Percentiles rank a stretch among this genome's conserved stretches.
These are phyloP conservation scores for Stratiomys singularior DNA, from an alignment of 2,888 invertebrate genomes.

Conservation along the genomic window DNA sequence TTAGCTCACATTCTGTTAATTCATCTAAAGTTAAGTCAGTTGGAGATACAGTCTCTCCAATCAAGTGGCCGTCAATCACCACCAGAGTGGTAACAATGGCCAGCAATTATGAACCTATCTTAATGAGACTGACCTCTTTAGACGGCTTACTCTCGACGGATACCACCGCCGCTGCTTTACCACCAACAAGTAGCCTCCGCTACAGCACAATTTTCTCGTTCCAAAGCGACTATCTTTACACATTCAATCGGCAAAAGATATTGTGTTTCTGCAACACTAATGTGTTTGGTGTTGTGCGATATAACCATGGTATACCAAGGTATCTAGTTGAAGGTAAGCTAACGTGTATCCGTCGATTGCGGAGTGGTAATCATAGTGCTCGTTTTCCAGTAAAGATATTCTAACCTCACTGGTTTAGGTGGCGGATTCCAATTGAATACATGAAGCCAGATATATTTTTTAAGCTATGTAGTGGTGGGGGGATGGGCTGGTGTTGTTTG, in stretches of 20 bases:
- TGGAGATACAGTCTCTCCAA: background rate
- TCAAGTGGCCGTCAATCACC: background rate
- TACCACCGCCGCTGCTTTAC: background rate
- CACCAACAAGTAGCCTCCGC: background rate
- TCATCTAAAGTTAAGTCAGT: background rate
- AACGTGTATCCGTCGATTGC: background rate
- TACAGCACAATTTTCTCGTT: too few species aligned
- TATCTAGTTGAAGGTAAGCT: background rate
- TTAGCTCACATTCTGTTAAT: slow-evolving; percentile 5
- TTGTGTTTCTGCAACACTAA: too few species aligned
- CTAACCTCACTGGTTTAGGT: slow-evolving; percentile 22
- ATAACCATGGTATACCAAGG: background rate
- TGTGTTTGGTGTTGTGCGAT: too few species aligned
- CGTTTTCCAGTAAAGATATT: slow-evolving; percentile 22
- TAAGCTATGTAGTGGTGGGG: too few species aligned
- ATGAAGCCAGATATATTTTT: too few species aligned
- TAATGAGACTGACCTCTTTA: slow-evolving; percentile 13
- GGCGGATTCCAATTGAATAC: background rate
- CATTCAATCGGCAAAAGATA: too few species aligned
- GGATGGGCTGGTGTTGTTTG: too few species aligned
- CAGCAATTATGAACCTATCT: slow-evolving; percentile 1
- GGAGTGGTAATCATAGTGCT: slow-evolving; percentile 22
- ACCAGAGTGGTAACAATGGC: background rate
- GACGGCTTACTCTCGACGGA: background rate
- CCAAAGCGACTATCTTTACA: too few species aligned